phyloP scores from a whole-genome alignment of 2,888 invertebrate genomes.

The Caenorhabditis zanzibari region DNA sequence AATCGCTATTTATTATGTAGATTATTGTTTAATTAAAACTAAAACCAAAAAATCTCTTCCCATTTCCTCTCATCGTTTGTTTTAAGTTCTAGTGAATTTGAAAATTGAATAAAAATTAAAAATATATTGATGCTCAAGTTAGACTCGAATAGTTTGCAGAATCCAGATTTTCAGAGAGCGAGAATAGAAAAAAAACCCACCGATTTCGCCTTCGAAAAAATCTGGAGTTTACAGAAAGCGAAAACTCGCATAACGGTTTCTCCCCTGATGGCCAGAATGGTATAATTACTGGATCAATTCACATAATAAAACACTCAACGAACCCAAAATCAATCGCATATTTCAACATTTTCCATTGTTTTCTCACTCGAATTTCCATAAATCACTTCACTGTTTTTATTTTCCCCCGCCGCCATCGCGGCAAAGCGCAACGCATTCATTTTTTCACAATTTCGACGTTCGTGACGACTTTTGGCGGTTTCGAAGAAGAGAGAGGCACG shows the following conservation, averaged over 20 bases:
- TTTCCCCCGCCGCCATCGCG: constrained; percentile 5
- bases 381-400: constrained; percentile 43
- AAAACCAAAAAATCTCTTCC: neutral
- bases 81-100: constrained; percentile 28
- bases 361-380: constrained; percentile 33
- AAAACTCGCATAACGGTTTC: too few relatives aligned
- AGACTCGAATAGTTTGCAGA: too few relatives aligned
- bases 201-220: too few relatives aligned
- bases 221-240: too few relatives aligned
- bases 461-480: constrained; percentile 14
- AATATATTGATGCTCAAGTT: too few relatives aligned
- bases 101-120: neutral
- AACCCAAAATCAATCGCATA: constrained; percentile 3
- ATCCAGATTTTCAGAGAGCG: too few relatives aligned
- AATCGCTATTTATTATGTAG: constrained; percentile 33
- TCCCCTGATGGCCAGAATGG: too few relatives aligned
- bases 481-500: constrained; percentile 9
- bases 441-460: constrained; percentile 35
- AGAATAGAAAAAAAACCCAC: too few relatives aligned
- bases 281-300: too few relatives aligned
- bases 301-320: neutral
- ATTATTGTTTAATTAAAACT: constrained; percentile 21
- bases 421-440: constrained; percentile 1
- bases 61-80: neutral
- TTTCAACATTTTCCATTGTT: constrained; percentile 26